These are phyloP conservation scores for Oscarella lobularis DNA, from an alignment of 37 sponge, comb jelly and placozoan species.

Conservation along the genomic window DNA sequence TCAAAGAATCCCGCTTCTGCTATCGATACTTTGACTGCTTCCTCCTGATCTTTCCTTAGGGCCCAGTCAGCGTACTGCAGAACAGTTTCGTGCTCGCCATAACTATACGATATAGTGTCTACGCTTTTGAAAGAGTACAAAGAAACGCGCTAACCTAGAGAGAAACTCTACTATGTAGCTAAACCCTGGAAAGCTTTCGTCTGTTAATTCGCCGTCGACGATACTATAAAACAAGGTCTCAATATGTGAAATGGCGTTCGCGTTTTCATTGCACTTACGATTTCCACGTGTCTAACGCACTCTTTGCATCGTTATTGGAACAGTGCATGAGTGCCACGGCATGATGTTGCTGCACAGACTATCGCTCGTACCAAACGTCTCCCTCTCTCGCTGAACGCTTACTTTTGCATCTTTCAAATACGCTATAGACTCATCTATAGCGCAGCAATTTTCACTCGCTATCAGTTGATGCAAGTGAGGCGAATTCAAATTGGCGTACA, in stretches of 20 bases:
- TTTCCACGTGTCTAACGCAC: conserved; percentile 65
- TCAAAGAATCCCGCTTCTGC: not conserved
- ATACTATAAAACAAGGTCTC: conserved; percentile 8
- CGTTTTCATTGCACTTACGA: conserved; percentile 7
- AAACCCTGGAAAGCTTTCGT: conserved; percentile 37
- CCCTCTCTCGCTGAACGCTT: no score
- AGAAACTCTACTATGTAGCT: conserved; percentile 46
- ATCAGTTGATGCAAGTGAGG: conserved; percentile 38
- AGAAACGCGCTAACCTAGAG: conserved; percentile 48
- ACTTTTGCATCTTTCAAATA: no score
- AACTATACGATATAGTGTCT: no score
- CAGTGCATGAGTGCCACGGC: conserved; percentile 59
- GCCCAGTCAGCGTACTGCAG: conserved; percentile 73
- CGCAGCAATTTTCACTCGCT: conserved; percentile 30
- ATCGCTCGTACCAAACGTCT: no score
- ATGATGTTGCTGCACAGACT: conserved; percentile 70
- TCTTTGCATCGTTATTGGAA: conserved; percentile 33
- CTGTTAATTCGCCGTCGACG: conserved; percentile 33
- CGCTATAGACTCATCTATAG: conserved; percentile 39
- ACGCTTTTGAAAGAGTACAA: no score
- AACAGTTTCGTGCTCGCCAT: conserved; percentile 30
- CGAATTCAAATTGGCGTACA: conserved; percentile 49
- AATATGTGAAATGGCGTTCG: not conserved
- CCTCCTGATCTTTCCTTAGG: conserved; percentile 38
- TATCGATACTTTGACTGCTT: conserved; percentile 26